phyloP scores from a whole-genome alignment of 92 coral and sea anemone genomes.

The Porites lobata region DNA sequence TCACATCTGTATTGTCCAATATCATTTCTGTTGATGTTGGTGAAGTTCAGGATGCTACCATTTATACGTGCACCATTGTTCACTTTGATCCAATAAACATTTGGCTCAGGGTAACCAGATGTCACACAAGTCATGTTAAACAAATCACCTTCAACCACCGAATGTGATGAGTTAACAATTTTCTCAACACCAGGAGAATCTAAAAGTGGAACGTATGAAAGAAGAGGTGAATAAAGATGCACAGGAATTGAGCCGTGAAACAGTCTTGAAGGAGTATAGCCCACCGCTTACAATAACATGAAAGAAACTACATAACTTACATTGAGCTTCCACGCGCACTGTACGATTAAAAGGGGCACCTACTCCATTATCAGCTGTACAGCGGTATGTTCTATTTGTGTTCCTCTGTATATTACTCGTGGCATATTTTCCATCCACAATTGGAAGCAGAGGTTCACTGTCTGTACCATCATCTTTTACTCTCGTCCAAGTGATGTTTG shows the following conservation, averaged over 20 bases:
- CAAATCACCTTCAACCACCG: not conserved
- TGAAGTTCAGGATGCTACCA: not conserved
- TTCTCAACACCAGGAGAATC: not conserved
- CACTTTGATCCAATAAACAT: not conserved
- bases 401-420: too few species aligned
- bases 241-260: too few species aligned
- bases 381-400: not conserved
- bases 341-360: not conserved
- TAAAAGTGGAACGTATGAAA: not conserved
- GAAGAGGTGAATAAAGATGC: too few species aligned
- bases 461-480: too few species aligned
- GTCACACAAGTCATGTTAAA: not conserved
- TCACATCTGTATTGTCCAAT: not conserved
- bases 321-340: not conserved
- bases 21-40: not conserved
- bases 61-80: not conserved
- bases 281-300: too few species aligned
- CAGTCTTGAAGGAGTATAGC: too few species aligned
- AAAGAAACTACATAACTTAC: not conserved
- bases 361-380: not conserved
- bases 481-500: too few species aligned
- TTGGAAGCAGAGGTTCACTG: too few species aligned
- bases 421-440: too few species aligned
- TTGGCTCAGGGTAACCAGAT: not conserved
- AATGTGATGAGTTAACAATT: not conserved